Percentiles rank a stretch among this genome's conserved stretches.
Conservation (phyloP, 2,888 invertebrate genomes). For the Morpho achilles region DNA sequence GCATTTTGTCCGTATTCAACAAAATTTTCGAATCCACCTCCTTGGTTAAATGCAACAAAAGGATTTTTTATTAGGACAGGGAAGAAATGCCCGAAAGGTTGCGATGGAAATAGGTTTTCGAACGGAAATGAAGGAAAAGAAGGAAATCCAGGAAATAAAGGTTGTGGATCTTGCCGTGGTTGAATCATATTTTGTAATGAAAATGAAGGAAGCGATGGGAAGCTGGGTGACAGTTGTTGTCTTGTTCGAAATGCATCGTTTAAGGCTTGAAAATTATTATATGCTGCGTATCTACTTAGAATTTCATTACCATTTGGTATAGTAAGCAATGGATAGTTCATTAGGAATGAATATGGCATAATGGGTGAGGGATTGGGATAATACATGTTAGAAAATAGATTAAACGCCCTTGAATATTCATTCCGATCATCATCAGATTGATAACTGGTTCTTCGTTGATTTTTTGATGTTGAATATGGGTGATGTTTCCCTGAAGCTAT, state of each 20-base stretch:
- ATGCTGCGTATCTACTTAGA: conserved; percentile 21
- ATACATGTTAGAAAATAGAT: conserved; percentile 22
- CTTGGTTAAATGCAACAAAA: conserved; percentile 63
- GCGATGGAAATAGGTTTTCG: conserved; percentile 41
- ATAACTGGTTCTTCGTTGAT: conserved; percentile 24
- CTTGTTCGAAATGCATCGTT: conserved; percentile 42
- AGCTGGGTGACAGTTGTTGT: conserved; percentile 33
- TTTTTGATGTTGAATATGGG: conserved; percentile 36
- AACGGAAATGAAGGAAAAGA: conserved; percentile 29
- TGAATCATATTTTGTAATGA: conserved; percentile 36
- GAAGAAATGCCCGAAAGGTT: conserved; percentile 74
- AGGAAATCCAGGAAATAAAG: conserved; percentile 30
- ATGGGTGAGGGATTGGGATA: conserved; percentile 18
- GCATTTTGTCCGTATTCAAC: conserved; percentile 80
- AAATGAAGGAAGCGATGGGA: conserved; percentile 29
- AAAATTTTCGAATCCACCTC: conserved; percentile 75
- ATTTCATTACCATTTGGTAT: conserved; percentile 41
- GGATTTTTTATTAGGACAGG: conserved; percentile 80
- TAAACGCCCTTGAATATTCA: conserved; percentile 33
- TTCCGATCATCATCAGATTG: conserved; percentile 22
- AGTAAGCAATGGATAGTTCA: conserved; percentile 53
- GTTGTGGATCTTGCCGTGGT: conserved; percentile 36
- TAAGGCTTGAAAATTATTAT: conserved; percentile 35
- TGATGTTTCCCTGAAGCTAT: conserved; percentile 56
- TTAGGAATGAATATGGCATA: conserved; percentile 44